phyloP scores from a whole-genome alignment of 2,797 vertebrate species.

The Sebastes hubbsi region DNA sequence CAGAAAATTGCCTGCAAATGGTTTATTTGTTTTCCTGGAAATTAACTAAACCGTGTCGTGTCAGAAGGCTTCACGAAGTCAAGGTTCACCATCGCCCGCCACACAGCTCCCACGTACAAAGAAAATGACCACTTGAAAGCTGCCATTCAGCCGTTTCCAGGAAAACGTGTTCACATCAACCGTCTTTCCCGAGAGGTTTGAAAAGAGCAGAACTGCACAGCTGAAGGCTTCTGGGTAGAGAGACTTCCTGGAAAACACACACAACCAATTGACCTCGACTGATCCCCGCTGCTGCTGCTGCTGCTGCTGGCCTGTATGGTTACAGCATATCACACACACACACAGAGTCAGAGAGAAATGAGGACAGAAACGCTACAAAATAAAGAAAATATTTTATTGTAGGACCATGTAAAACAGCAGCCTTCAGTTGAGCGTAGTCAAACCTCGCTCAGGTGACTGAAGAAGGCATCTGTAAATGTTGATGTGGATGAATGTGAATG shows the following conservation, averaged over 20 bases:
- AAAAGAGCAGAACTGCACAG: slow-evolving; percentile 52
- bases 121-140: slow-evolving; percentile 57
- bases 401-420: slow-evolving; percentile 67
- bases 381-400: slow-evolving; percentile 70
- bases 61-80: slow-evolving; percentile 26
- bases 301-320: slow-evolving; percentile 8
- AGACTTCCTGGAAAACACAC: slow-evolving; percentile 73
- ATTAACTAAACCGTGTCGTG: neutral
- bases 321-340: slow-evolving; percentile 13
- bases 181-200: slow-evolving; percentile 35
- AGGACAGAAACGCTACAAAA: slow-evolving; percentile 22
- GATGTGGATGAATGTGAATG: slow-evolving; percentile 19
- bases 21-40: slow-evolving; percentile 7
- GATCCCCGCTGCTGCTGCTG: slow-evolving; percentile 31
- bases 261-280: slow-evolving; percentile 62
- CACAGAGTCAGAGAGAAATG: neutral
- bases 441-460: slow-evolving; percentile 22
- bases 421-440: slow-evolving; percentile 41
- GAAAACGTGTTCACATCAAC: slow-evolving; percentile 43
- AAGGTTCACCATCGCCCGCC: neutral
- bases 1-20: neutral
- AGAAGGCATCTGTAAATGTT: slow-evolving; percentile 33
- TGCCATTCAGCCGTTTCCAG: slow-evolving; percentile 44
- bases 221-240: slow-evolving; percentile 67
- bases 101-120: neutral